Evolutionary conservation across 2,888 invertebrate species (phyloP).

Genomic region (Calephelis perditalis): DNA sequence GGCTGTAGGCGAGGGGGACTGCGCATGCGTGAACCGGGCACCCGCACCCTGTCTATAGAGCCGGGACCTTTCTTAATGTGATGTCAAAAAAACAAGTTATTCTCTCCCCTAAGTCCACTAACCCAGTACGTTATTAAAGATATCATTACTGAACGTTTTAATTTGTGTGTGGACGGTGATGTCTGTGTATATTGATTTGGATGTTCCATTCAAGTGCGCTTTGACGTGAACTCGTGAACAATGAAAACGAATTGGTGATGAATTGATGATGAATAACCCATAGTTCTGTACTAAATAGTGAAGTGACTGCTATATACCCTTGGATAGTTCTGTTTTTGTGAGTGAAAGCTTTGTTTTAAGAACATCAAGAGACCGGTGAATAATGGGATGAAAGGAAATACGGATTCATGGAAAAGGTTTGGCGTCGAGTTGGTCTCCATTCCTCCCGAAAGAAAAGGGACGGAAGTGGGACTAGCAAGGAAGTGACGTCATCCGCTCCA

Average conservation of each 20-base stretch:
- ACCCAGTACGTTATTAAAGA: conserved; percentile 67
- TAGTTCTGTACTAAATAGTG: too few species aligned
- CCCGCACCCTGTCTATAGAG: conserved; percentile 69
- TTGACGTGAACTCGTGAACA: conserved; percentile 40
- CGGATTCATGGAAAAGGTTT: conserved; percentile 77
- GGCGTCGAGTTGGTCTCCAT: conserved; percentile 77
- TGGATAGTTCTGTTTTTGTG: conserved; percentile 19
- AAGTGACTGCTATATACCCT: too few species aligned
- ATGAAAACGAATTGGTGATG: conserved; percentile 61
- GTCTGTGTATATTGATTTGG: conserved; percentile 23
- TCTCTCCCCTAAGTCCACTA: conserved; percentile 71
- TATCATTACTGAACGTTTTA: conserved; percentile 52
- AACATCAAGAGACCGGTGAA: conserved; percentile 37
- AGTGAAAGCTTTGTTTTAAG: conserved; percentile 30
- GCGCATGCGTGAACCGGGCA: conserved; percentile 61
- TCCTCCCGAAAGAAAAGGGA: conserved; percentile 78
- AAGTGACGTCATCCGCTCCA: conserved; percentile 58
- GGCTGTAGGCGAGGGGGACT: conserved; percentile 61
- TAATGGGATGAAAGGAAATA: conserved; percentile 74
- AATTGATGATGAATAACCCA: conserved; percentile 40
- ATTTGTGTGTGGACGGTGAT: conserved; percentile 34
- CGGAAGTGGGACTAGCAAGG: conserved; percentile 71
- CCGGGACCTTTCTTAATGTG: conserved; percentile 64
- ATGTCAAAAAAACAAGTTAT: conserved; percentile 76
- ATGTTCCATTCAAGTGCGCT: conserved; percentile 18